phyloP scores from a whole-genome alignment of 1,140 invertebrate species.

The Carposina sasakii region DNA sequence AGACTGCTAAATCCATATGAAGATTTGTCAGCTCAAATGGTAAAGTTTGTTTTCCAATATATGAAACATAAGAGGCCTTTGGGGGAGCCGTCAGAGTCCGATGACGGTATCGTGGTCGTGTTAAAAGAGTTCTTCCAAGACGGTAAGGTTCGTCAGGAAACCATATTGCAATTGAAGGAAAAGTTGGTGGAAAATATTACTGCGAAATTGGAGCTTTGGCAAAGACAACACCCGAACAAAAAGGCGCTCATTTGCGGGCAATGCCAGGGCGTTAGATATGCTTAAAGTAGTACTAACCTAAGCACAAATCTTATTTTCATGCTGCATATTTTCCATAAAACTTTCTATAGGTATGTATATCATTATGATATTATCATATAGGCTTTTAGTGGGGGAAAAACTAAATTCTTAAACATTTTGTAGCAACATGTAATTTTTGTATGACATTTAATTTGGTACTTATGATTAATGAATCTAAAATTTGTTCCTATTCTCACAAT shows the following conservation, averaged over 20 bases:
- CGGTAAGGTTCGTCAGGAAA: constrained; percentile 44
- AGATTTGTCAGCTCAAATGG: constrained; percentile 53
- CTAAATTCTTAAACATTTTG: too few relatives aligned
- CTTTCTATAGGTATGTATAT: too few relatives aligned
- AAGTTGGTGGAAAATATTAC: constrained; percentile 39
- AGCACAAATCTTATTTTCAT: too few relatives aligned
- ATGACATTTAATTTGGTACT: too few relatives aligned
- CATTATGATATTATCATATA: too few relatives aligned
- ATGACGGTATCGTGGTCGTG: constrained; percentile 50
- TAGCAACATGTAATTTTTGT: too few relatives aligned
- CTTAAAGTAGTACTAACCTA: constrained; percentile 17
- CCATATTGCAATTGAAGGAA: constrained; percentile 47
- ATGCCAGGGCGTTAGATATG: constrained; percentile 48
- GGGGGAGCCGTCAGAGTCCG: constrained; percentile 36
- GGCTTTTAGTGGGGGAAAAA: too few relatives aligned
- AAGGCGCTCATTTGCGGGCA: constrained; percentile 37
- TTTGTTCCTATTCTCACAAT: too few relatives aligned
- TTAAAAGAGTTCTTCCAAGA: constrained; percentile 64
- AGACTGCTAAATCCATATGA: constrained; percentile 52
- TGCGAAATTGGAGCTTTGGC: constrained; percentile 31
- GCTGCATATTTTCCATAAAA: too few relatives aligned
- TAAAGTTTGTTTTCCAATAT: constrained; percentile 60
- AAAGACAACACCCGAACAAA: constrained; percentile 36
- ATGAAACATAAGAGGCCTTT: constrained; percentile 53
- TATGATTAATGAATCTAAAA: too few relatives aligned